Evolutionary conservation across 2,113 vertebrate species (phyloP), one percentile per base, ranked within the genome.

Genomic region (Thalassoma bifasciatum): DNA sequence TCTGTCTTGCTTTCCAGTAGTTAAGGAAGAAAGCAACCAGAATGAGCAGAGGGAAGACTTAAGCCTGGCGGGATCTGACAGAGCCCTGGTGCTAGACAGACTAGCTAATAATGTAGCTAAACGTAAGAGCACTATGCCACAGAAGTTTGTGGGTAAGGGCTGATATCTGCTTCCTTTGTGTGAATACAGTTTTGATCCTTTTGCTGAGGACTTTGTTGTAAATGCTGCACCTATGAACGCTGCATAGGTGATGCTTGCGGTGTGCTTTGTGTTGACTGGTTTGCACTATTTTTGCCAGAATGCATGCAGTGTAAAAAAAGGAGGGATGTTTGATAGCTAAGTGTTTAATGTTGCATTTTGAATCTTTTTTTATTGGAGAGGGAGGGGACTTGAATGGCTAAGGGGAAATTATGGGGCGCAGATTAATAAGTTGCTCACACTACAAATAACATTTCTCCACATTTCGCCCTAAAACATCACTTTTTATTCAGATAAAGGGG

Each of bases 81-180:
- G 97, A 94, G 96, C 97, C 92, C 94, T 98, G 93, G 96, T 99
- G 93, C 96, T 99, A 96, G 98, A 99, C 96, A 98, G 97, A 95
- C 95, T 99, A 96, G 96, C 98, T 94, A 99, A 96, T 96, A 99
- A 99, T 95, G 97, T 99, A 95, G 97, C 97, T 94, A 99, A 98
- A 94, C 97, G 98, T 96, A 99, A 99, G 94, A 99, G 98, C 95
- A 99, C 97, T 96, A 97, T 99, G 97, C 98, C 98, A 96, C 98
- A 99, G 96, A 99, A 98, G 96, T 99, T 99, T 96, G 95, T 99
- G 94, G 98, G 98, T 99, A 99, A 99, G 98, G 97, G 96, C 93
- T 92, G 87, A 93, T 95, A 91, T 96, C 95, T 96, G 95, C 93
- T 97, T 95, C 92, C 92, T 96, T 92, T 90, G 73, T 90, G 69